Percentiles rank a stretch among this genome's conserved stretches.
These are phyloP conservation scores for Rhimphoctona megacephalus DNA, from an alignment of 2,888 invertebrate genomes.

Conservation along the genomic window DNA sequence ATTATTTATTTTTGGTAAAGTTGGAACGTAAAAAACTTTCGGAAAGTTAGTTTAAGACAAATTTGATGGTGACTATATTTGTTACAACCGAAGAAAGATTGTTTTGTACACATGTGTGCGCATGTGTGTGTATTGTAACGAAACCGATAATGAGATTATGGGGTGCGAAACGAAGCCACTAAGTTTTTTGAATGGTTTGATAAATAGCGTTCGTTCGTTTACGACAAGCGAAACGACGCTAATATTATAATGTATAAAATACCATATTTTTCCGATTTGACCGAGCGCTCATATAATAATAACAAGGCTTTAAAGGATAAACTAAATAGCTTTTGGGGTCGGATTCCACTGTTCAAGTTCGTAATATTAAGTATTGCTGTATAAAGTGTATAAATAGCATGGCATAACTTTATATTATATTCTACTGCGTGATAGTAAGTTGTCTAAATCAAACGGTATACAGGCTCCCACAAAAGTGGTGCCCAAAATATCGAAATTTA, in stretches of 20 bases:
- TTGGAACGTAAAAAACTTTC: not conserved
- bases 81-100: not conserved
- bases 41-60: not conserved
- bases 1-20: not conserved
- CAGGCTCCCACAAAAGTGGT: not conserved
- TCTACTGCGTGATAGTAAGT: not conserved
- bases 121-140: not conserved
- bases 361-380: not conserved
- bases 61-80: not conserved
- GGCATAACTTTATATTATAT: not conserved
- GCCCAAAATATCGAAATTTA: not conserved
- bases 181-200: not conserved
- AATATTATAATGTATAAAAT: not conserved
- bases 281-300: not conserved
- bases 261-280: not conserved
- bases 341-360: not conserved
- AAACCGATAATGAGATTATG: not conserved
- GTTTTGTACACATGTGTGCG: too few relatives aligned
- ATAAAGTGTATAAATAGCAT: not conserved
- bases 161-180: not conserved
- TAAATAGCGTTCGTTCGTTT: not conserved
- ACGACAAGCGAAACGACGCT: not conserved
- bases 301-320: not conserved
- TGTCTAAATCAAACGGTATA: not conserved
- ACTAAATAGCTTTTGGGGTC: not conserved